Base-by-base conservation (phyloP, 2,888 invertebrate genomes). In the Drosophila fulvimacula region DNA sequence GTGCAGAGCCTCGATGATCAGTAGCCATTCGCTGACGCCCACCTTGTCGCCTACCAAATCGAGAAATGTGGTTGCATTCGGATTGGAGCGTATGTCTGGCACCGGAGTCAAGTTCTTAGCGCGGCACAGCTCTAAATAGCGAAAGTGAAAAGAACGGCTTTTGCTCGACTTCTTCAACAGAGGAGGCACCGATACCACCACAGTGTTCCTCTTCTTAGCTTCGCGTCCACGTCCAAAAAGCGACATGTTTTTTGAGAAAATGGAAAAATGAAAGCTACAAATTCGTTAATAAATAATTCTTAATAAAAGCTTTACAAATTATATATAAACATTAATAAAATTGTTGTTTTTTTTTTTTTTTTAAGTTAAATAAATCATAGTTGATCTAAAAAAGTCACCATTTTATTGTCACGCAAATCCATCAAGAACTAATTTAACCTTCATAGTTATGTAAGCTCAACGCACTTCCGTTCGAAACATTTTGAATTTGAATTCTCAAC, bases 1-100 rank as follows among this genome's bases (percentile, higher is more conserved):
- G 52, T 95, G 94, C 6, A 97, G 92, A 0, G 96, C 95, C 81
- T 95, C 95, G 55, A 96, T 92, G 52, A 97, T 95, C 1, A 96
- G 95, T 34, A 94, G 93, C 96, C 96, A 97, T 76, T 97, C 96
- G 69, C 94, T 94, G 70, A 95, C 94, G 84, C 95, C 95, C 55
- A 97, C 94, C 75, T 96, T 94, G 88, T 97, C 96, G 56, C 95
- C 96, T 74, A 94, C 94, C 82, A 97, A 95, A 79, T 96, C 96
- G 69, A 96, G 83, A 42, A 93, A 91, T 53, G 94, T 93, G 19
- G 93, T 94, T 61, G 93, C 93, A 46, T 92, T 91, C 10, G 89
- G 82, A 64, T 92, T 92, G 15, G 81, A 69, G 39, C 91, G 91
- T 13, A 92, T 87, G 21, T 91, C 91, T 0, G 87, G 57, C 21